Base-by-base conservation (phyloP, 2,797 vertebrate species). In the Xenentodon cancila region DNA sequence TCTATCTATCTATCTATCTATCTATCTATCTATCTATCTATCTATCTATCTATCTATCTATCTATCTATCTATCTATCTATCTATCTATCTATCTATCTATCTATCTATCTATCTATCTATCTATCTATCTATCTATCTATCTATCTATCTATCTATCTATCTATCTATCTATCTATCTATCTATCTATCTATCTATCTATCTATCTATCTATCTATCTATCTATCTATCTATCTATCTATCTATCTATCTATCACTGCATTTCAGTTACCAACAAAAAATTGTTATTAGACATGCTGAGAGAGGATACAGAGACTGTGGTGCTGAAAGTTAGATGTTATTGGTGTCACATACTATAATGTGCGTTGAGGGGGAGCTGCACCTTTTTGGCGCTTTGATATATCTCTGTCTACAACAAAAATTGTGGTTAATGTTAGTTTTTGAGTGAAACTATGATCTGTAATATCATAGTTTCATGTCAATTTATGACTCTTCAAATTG, bases 131-230 rank as follows among this genome's bases (percentile, higher is more conserved):
- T 40, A 21, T 43, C 69, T 52, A 45, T 50, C 51, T 19, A 54
- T 59, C 57, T 47, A 55, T 59, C 59, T 27, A 34, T 73, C 58
- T 34, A 27, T 70, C 63, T 47, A 32, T 78, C 75, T 51, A 46
- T 65, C 56, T 53, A 19, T 77, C 69, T 19, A 22, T 72, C 47
- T 32, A 18, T 79, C 76, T 48, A 48, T 67, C 58, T 54, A 27
- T 79, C 71, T 19, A 45, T 79, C 64, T 40, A n/a, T 73, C 62
- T 27, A 42, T 78, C 64, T 53, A 49, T 68, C 60, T 53, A 45
- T 64, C 59, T 30, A 21, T 66, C 52, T 47, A 15, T 59, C 58
- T n/a, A 20, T 59, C 46, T 34, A 27, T 59, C 71, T 16, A 3
- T 62, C 68, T 34, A 5, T 63, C 47, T 30, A 18, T 65, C 48